phyloP scores from a whole-genome alignment of 1,140 invertebrate species.

The Homarus americanus region DNA sequence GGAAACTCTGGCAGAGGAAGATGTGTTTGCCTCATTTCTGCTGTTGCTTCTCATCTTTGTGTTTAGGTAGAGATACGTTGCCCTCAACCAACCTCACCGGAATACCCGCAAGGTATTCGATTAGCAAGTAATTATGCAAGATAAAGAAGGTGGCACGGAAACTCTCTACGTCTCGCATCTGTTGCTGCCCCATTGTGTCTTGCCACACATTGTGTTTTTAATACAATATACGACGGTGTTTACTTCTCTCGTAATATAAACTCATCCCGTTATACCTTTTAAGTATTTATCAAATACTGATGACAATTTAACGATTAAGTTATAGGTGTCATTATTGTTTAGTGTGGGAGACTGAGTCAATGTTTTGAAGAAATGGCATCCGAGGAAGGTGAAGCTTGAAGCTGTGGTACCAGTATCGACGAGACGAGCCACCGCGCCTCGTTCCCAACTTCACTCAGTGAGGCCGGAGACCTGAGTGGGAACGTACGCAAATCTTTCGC shows the following conservation, averaged over 20 bases:
- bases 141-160: slow-evolving; percentile 32
- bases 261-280: too few relatives aligned
- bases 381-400: neutral
- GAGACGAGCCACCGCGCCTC: too few relatives aligned
- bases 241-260: too few relatives aligned
- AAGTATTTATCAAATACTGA: neutral
- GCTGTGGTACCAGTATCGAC: neutral
- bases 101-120: slow-evolving; percentile 24
- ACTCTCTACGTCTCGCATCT: neutral
- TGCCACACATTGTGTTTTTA: neutral
- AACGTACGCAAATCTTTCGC: slow-evolving; percentile 29
- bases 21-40: neutral
- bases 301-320: neutral
- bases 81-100: slow-evolving; percentile 9
- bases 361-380: neutral
- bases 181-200: neutral
- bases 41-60: slow-evolving; percentile 22
- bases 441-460: too few relatives aligned
- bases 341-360: neutral
- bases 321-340: neutral
- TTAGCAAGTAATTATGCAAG: slow-evolving; percentile 37
- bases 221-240: neutral
- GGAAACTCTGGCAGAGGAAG: neutral
- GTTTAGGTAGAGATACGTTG: neutral
- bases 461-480: slow-evolving; percentile 59